These are phyloP conservation scores for Ips nitidus DNA, from an alignment of 1,140 invertebrate genomes.

Conservation along the genomic window DNA sequence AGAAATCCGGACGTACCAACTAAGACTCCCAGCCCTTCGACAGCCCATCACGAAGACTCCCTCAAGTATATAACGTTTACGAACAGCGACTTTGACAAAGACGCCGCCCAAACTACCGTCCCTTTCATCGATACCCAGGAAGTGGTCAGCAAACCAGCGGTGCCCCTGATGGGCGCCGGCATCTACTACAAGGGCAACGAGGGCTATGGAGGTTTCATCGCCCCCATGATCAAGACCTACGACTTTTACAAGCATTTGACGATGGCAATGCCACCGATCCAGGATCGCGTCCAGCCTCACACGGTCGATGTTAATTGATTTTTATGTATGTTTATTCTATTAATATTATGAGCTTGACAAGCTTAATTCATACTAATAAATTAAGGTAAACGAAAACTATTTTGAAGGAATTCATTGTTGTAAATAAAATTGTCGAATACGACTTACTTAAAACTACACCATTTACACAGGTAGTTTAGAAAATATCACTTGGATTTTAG, in stretches of 20 bases:
- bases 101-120: constrained; percentile 79
- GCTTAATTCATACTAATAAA: too few relatives aligned
- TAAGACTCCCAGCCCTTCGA: constrained; percentile 42
- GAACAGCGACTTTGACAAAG: constrained; percentile 67
- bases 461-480: too few relatives aligned
- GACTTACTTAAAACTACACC: too few relatives aligned
- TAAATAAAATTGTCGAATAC: too few relatives aligned
- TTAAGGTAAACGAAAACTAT: too few relatives aligned
- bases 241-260: constrained; percentile 52
- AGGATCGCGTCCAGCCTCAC: not conserved
- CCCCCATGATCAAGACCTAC: constrained; percentile 72
- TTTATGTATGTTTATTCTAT: too few relatives aligned
- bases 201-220: constrained; percentile 73
- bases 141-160: constrained; percentile 62
- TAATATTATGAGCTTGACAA: too few relatives aligned
- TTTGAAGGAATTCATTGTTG: too few relatives aligned
- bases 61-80: constrained; percentile 76
- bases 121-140: constrained; percentile 79
- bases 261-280: not conserved
- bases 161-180: constrained; percentile 69
- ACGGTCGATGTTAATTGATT: too few relatives aligned
- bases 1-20: constrained; percentile 64
- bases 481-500: too few relatives aligned
- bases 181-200: constrained; percentile 71
- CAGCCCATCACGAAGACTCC: constrained; percentile 56